phyloP scores from a whole-genome alignment of 2,113 vertebrate genomes.

The Microtus richardsoni region DNA sequence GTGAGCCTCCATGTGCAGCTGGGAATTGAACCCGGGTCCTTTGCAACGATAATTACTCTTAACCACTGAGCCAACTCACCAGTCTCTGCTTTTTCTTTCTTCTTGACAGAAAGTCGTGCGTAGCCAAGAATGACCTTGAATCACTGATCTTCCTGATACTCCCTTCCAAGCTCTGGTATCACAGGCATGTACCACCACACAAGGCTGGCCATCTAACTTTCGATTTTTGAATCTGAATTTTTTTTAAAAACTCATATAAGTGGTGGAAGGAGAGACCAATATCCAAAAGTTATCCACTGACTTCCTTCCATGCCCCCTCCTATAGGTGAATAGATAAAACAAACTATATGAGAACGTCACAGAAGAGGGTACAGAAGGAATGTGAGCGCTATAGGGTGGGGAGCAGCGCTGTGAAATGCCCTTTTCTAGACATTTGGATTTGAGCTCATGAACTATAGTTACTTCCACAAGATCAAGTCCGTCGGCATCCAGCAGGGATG shows the following conservation, averaged over 20 bases:
- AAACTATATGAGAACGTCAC: not conserved
- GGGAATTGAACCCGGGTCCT: not conserved
- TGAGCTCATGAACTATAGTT: not conserved
- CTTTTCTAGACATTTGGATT: not conserved
- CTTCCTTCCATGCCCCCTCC: not conserved
- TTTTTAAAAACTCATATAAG: not conserved
- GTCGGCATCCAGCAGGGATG: not conserved
- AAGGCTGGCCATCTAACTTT: not conserved
- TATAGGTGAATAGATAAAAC: not conserved
- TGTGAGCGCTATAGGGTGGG: not conserved
- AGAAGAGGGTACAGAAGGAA: not conserved
- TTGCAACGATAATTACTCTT: not conserved
- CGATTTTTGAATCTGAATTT: not conserved
- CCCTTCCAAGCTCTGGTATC: not conserved
- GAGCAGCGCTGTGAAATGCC: too few species aligned
- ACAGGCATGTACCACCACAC: not conserved
- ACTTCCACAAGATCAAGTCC: not conserved
- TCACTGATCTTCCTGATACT: not conserved
- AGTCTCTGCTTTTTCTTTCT: not conserved
- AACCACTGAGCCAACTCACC: not conserved
- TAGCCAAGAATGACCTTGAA: not conserved
- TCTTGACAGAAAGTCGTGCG: accelerated
- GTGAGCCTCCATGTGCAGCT: not conserved
- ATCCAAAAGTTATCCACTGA: not conserved
- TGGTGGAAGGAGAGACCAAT: not conserved